Percentiles rank a stretch among this genome's conserved stretches.
Evolutionary conservation across 1,140 invertebrate species (phyloP).

Genomic region (Laodelphax striatellus): DNA sequence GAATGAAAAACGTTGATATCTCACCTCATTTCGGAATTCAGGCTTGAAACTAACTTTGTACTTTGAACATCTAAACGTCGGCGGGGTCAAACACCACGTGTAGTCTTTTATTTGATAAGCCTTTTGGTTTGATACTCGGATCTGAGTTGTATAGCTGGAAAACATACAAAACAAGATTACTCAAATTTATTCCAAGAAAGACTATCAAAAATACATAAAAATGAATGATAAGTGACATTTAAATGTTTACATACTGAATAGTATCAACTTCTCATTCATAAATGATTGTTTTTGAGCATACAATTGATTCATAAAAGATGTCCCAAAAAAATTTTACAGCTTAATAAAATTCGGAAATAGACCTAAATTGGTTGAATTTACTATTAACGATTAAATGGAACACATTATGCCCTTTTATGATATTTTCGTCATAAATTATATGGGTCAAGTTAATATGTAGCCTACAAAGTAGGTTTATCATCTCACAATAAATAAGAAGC

Average conservation of each 20-base stretch:
- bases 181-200: not conserved
- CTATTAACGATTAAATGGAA: too few species aligned
- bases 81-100: constrained; percentile 71
- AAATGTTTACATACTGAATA: not conserved
- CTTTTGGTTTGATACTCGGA: constrained; percentile 61
- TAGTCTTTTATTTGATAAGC: constrained; percentile 69
- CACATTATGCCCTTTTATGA: too few species aligned
- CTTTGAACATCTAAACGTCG: constrained; percentile 65
- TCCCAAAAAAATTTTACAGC: not conserved
- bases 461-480: too few species aligned
- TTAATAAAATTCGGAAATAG: not conserved
- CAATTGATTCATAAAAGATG: not conserved
- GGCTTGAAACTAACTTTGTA: constrained; percentile 65
- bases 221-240: not conserved
- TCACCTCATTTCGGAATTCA: constrained; percentile 53
- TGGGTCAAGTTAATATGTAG: too few species aligned
- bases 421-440: too few species aligned
- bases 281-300: not conserved
- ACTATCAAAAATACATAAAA: not conserved
- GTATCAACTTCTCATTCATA: not conserved
- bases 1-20: not conserved
- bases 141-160: constrained; percentile 56
- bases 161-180: not conserved
- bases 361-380: too few species aligned
- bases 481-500: too few species aligned